phyloP scores from a whole-genome alignment of 2,113 vertebrate species.

The Puntigrus tetrazona region DNA sequence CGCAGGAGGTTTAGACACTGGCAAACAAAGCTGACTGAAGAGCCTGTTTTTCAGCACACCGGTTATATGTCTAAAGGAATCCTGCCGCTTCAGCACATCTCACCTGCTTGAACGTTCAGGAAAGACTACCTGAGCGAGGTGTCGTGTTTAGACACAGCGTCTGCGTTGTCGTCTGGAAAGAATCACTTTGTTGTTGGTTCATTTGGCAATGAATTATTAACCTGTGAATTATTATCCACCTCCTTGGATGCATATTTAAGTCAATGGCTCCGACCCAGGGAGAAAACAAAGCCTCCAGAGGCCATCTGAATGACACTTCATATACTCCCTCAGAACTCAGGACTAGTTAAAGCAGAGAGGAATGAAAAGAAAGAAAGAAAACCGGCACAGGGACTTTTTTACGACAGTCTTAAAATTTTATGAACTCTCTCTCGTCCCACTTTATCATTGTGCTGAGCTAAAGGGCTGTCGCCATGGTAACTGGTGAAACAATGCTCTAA shows the following conservation, averaged over 20 bases:
- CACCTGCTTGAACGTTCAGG: slow-evolving; percentile 43
- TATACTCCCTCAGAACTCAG: neutral
- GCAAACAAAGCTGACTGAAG: neutral
- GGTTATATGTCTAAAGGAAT: neutral
- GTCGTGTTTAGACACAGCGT: slow-evolving; percentile 61
- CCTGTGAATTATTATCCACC: slow-evolving; percentile 67
- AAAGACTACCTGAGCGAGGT: slow-evolving; percentile 62
- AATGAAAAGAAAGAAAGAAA: slow-evolving; percentile 12
- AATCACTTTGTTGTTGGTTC: slow-evolving; percentile 68
- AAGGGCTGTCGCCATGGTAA: slow-evolving; percentile 33
- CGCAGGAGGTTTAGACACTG: neutral
- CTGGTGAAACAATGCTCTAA: neutral
- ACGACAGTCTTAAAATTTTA: neutral
- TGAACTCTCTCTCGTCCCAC: neutral
- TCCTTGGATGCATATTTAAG: slow-evolving; percentile 69
- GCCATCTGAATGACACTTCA: slow-evolving; percentile 18
- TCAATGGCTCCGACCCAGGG: slow-evolving; percentile 51
- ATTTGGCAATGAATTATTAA: slow-evolving; percentile 72
- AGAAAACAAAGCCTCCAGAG: neutral
- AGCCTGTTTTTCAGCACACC: neutral
- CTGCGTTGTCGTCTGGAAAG: slow-evolving; percentile 56
- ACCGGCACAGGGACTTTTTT: slow-evolving; percentile 21
- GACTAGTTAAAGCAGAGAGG: neutral
- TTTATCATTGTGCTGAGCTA: slow-evolving; percentile 1
- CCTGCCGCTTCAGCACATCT: neutral